Base-by-base conservation (phyloP, 2,888 invertebrate genomes). In the Rhingia rostrata region DNA sequence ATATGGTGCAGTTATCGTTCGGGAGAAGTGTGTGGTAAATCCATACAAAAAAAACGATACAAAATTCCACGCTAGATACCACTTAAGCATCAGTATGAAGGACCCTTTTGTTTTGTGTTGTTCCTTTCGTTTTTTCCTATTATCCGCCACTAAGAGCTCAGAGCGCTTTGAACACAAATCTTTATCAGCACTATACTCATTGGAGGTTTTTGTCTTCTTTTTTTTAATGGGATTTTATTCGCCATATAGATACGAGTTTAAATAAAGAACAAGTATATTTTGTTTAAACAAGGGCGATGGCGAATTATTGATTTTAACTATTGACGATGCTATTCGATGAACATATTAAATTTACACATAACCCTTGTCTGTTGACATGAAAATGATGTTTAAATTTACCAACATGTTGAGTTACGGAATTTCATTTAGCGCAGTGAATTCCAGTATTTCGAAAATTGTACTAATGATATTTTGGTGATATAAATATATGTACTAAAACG, bases 11-110 rank as follows among this genome's bases (percentile, higher is more conserved):
- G 35, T 51, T 67, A 45, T 58, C 53, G 32, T 35, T 66, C 35
- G n/a, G 66, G 54, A 58, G 53, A 66, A 54, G 43, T 61, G 61
- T 67, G 60, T 35, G 54, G 39, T 6, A 60, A 60, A 81, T 51
- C 60, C 1, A 45, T 53, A 58, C 43, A 72, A 54, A 22, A 22
- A 22, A 22, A 22, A 22, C 22, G 22, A 22, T 2, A 22, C 22
- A 2, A 22, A 22, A 22, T 22, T 22, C 22, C 64, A 58, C 37
- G n/a, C 66, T 61, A 54, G 72, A 79, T 79, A 37, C 56, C 58
- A 80, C 83, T 84, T 84, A 58, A 69, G 80, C 73, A 79, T 58
- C 74, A 49, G 32, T 63, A 64, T 64, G 67, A 70, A 84, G 80
- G 67, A 74, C 73, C 51, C 67, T 73, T 70, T 79, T 73, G 60